Conservation (phyloP, 2,797 vertebrate genomes). For the Lagodon rhomboides region DNA sequence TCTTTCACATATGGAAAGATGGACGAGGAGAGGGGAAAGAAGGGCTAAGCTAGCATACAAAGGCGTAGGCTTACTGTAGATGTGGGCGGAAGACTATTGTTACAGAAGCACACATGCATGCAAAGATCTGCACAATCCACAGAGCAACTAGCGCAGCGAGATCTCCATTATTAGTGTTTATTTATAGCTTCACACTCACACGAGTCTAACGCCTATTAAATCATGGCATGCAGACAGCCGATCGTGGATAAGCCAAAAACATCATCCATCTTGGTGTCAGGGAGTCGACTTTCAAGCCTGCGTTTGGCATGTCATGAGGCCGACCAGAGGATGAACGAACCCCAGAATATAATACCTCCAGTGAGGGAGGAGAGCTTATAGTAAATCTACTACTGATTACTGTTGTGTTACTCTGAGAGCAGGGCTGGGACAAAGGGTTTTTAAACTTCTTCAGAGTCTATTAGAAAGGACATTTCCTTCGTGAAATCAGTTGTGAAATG, state of each 20-base stretch:
- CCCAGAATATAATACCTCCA: slow-evolving; percentile 38
- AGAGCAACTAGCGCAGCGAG: slow-evolving; percentile 29
- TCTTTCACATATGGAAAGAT: slow-evolving; percentile 39
- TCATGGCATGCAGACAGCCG: slow-evolving; percentile 61
- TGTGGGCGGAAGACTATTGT: slow-evolving; percentile 37
- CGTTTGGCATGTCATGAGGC: slow-evolving; percentile 43
- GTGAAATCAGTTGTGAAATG: background rate
- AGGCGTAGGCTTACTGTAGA: slow-evolving; percentile 4
- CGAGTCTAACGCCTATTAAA: slow-evolving; percentile 59
- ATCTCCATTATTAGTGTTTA: slow-evolving; percentile 61
- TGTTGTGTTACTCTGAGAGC: slow-evolving; percentile 13
- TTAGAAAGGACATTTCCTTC: background rate
- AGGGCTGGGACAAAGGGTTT: background rate
- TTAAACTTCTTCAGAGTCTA: background rate
- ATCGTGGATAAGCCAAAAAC: slow-evolving; percentile 67
- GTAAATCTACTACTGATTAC: slow-evolving; percentile 3
- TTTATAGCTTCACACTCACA: slow-evolving; percentile 59
- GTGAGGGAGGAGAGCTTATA: slow-evolving; percentile 7
- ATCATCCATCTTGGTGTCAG: slow-evolving; percentile 67
- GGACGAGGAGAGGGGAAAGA: slow-evolving; percentile 40
- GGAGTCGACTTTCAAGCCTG: slow-evolving; percentile 52
- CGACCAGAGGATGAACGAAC: slow-evolving; percentile 1
- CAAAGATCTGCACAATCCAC: slow-evolving; percentile 45
- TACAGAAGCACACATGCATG: slow-evolving; percentile 17
- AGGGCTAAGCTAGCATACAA: slow-evolving; percentile 28